A percentile compares a stretch with the other conserved stretches of the same genome.
Evolutionary conservation across 2,113 vertebrate genomes (phyloP).

Genomic region (Macrotis lagotis): DNA sequence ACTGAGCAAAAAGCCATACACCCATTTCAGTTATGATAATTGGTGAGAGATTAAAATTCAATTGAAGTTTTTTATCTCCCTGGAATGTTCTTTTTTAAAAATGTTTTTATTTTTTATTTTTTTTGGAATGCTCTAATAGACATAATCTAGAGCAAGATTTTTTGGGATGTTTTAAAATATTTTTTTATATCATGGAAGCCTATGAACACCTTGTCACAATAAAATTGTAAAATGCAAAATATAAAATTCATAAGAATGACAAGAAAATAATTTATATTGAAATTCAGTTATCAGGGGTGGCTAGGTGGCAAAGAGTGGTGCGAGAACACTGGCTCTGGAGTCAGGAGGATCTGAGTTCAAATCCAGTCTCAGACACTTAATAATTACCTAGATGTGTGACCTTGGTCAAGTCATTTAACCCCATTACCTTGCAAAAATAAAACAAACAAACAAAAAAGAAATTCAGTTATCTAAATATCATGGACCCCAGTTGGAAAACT

Average conservation of each 20-base stretch:
- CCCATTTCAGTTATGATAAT: conserved; percentile 15
- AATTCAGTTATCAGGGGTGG: not conserved
- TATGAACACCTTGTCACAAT: not conserved
- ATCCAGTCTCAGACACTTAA: too few relatives aligned
- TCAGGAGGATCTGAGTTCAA: too few relatives aligned
- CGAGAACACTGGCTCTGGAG: too few relatives aligned
- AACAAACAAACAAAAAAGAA: too few relatives aligned
- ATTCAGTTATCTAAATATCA: not conserved
- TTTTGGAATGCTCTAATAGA: too few relatives aligned
- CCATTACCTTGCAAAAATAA: too few relatives aligned
- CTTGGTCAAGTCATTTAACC: too few relatives aligned
- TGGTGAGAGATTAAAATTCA: not conserved
- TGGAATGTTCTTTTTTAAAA: too few relatives aligned
- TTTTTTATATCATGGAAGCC: not conserved
- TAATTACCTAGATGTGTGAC: too few relatives aligned
- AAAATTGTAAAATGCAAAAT: not conserved
- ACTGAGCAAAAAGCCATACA: not conserved
- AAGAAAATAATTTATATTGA: not conserved
- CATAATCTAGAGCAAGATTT: not conserved
- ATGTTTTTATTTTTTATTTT: too few relatives aligned
- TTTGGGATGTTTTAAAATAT: too few relatives aligned
- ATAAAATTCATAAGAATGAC: not conserved
- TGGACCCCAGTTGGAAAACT: not conserved
- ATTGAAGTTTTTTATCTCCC: not conserved
- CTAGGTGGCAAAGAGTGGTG: too few relatives aligned